Base-by-base conservation (phyloP, 2,888 invertebrate species). In the Diaprepes abbreviatus region DNA sequence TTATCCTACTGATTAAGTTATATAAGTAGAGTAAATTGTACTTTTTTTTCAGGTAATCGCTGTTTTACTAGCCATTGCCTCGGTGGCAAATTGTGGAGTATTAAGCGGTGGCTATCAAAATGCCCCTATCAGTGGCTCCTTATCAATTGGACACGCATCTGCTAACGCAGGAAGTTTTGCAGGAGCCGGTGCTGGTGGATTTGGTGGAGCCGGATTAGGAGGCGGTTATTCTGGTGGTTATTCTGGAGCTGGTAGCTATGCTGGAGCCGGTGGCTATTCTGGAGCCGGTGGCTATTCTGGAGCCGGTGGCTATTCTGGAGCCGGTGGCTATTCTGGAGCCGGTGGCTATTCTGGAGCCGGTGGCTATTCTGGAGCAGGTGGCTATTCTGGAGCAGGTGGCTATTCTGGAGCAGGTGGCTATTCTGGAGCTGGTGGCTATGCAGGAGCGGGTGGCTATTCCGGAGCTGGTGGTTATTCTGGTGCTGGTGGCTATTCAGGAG, bases 1-100 rank as follows among this genome's bases (percentile, higher is more conserved):
- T n/a, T n/a, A n/a, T n/a, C n/a, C n/a, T n/a, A n/a, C n/a, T n/a
- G n/a, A n/a, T n/a, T n/a, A n/a, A n/a, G n/a, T n/a, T n/a, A n/a
- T n/a, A n/a, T n/a, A n/a, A n/a, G n/a, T n/a, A n/a, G n/a, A n/a
- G n/a, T n/a, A n/a, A n/a, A n/a, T n/a, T n/a, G n/a, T n/a, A n/a
- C n/a, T 66, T 70, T 59, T 38, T 60, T 77, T 76, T 12, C 73
- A 80, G 80, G 70, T 75, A 52, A 31, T 77, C 45, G 66, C 74
- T 43, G 67, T 70, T 14, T 28, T 79, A 73, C 73, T 78, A 69
- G 76, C 77, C 71, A 21, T 75, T 52, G 73, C 75, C 62, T 64
- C 74, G 16, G 35, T 77, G 52, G 76, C 73, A 66, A 73, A 72
- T 36, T 78, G 79, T 70, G 80, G 79, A 70, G 69, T 75, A 48